Evolutionary conservation across 2,888 invertebrate species (phyloP), one percentile per base, ranked within the genome.

Genomic region (Tortricodes alternella): DNA sequence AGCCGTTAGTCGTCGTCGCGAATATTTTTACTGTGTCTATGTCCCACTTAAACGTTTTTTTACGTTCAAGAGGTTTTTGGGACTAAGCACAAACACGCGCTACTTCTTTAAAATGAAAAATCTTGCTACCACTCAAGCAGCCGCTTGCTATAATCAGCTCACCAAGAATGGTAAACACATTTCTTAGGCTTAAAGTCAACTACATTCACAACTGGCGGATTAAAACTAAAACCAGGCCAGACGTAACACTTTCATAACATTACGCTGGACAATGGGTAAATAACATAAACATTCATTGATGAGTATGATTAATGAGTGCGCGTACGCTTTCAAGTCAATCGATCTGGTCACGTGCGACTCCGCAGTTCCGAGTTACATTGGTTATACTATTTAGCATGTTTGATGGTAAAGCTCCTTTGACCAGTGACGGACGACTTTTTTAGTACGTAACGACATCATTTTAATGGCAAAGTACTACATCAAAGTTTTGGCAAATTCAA

Each of bases 171-270:
- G n/a, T n/a, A n/a, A n/a, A n/a, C n/a, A n/a, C n/a, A 27, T 5
- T 16, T 5, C 23, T 16, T 15, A 43, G 16, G 46, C 34, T 35
- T 3, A 34, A 3, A 8, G 35, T 16, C 15, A 15, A 23, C 38
- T 21, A 32, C 32, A 41, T 41, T 50, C 38, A 49, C 37, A 49
- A 38, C 50, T 6, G 21, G 11, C 39, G 41, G 41, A 50, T 50
- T 41, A 52, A 34, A n/a, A 49, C 9, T 21, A 8, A 35, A 52
- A 52, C 18, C 32, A 43, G 51, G 51, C 43, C 51, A 43, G 35
- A 35, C 51, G 43, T 43, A 52, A 52, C 27, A 52, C 41, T 52
- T 52, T 52, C 51, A 43, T 52, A 52, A 52, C 50, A 27, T 13
- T 27, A 15, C 1, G 16, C n/a, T 32, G 39, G 51, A 52, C 51